Conservation (phyloP, 2,888 invertebrate genomes). For the Cheilosia variabilis region DNA sequence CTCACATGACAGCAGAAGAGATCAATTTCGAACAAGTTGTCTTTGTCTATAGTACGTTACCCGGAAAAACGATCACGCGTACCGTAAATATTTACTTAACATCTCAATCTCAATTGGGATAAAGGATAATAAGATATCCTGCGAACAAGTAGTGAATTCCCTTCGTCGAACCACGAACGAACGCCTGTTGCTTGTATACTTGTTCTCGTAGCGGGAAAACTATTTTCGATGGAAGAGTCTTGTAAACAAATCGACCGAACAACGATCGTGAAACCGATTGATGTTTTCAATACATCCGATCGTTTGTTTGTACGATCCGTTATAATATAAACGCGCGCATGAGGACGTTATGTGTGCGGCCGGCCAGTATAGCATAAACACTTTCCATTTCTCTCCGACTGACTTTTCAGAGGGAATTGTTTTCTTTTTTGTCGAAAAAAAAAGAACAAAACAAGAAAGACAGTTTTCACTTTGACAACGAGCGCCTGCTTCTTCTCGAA, state of each 20-base stretch:
- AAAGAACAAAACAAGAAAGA: background rate
- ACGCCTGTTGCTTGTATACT: slow-evolving; percentile 51
- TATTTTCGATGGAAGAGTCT: slow-evolving; percentile 44
- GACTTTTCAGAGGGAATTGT: slow-evolving; percentile 4
- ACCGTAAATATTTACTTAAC: slow-evolving; percentile 58
- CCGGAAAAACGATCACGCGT: slow-evolving; percentile 4
- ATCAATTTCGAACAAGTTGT: slow-evolving; percentile 40
- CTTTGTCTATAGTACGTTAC: slow-evolving; percentile 23
- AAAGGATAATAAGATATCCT: slow-evolving; percentile 66
- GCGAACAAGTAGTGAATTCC: slow-evolving; percentile 29
- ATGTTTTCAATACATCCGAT: slow-evolving; percentile 62
- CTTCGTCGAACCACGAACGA: slow-evolving; percentile 1
- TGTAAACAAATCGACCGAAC: slow-evolving; percentile 55
- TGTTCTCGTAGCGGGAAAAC: background rate
- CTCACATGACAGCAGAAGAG: slow-evolving; percentile 28
- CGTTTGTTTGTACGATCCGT: slow-evolving; percentile 64
- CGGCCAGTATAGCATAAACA: slow-evolving; percentile 60
- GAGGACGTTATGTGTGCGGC: slow-evolving; percentile 39
- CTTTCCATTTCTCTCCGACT: slow-evolving; percentile 61
- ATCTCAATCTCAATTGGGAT: slow-evolving; percentile 12
- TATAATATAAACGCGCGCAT: slow-evolving; percentile 22
- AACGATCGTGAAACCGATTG: slow-evolving; percentile 65
- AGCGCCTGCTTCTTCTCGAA: slow-evolving; percentile 44
- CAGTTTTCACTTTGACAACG: slow-evolving; percentile 27
- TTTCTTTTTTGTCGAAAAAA: slow-evolving; percentile 1